phyloP scores from a whole-genome alignment of 2,113 vertebrate genomes.

The Dasyornis broadbenti region DNA sequence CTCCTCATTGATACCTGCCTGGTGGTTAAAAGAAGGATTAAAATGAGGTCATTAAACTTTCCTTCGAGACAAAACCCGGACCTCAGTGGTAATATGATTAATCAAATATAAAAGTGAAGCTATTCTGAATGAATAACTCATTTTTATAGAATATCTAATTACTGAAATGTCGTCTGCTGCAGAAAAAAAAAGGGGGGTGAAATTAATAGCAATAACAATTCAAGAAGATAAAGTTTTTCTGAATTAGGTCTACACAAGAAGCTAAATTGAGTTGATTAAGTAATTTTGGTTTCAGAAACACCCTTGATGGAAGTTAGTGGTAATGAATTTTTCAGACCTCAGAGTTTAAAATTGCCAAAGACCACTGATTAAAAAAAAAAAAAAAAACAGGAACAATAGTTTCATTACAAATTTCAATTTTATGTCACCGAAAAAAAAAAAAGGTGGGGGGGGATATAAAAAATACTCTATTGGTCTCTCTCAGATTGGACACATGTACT shows the following conservation, averaged over 20 bases:
- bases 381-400: background rate
- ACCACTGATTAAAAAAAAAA: slow-evolving; percentile 30
- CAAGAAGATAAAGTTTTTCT: slow-evolving; percentile 66
- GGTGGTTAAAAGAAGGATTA: slow-evolving; percentile 57
- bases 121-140: slow-evolving; percentile 62
- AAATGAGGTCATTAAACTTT: slow-evolving; percentile 72
- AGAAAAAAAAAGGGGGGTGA: background rate
- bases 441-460: accelerated
- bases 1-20: slow-evolving; percentile 60
- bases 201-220: slow-evolving; percentile 74
- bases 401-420: slow-evolving; percentile 54
- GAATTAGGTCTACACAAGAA: slow-evolving; percentile 66
- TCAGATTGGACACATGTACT: slow-evolving; percentile 10
- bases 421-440: background rate
- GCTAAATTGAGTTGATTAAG: slow-evolving; percentile 70
- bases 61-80: slow-evolving; percentile 61
- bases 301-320: slow-evolving; percentile 54
- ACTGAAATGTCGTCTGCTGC: slow-evolving; percentile 58
- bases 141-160: slow-evolving; percentile 72
- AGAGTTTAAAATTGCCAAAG: slow-evolving; percentile 49
- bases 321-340: slow-evolving; percentile 65
- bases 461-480: background rate
- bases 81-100: slow-evolving; percentile 67
- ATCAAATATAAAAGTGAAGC: slow-evolving; percentile 69
- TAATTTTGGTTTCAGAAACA: slow-evolving; percentile 65